These are phyloP conservation scores for Dryobates pubescens DNA, from an alignment of 2,797 vertebrate species.

Conservation along the genomic window DNA sequence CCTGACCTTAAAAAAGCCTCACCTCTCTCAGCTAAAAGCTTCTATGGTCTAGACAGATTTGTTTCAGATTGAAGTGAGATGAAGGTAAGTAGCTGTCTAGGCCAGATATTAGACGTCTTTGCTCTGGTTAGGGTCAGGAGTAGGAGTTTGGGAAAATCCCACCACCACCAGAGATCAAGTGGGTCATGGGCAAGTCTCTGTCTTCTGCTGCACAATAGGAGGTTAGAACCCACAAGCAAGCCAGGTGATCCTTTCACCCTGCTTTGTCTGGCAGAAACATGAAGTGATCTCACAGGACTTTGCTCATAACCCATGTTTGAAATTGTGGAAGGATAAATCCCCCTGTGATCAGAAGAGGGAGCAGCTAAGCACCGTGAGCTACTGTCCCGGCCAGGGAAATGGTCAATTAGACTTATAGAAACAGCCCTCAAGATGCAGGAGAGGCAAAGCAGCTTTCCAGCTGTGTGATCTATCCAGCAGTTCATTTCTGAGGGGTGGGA, in stretches of 20 bases:
- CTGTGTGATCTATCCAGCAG: not conserved
- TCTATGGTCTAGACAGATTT: not conserved
- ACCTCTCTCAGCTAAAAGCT: not conserved
- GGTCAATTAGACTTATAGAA: not conserved
- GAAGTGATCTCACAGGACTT: not conserved
- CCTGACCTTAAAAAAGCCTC: not conserved
- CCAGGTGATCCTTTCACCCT: too few species aligned
- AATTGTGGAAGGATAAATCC: not conserved
- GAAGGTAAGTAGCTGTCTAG: not conserved
- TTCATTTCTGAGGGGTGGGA: not conserved
- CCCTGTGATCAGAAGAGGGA: not conserved
- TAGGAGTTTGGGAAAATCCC: not conserved
- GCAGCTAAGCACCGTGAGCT: not conserved
- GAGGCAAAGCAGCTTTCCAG: not conserved
- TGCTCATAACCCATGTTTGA: not conserved
- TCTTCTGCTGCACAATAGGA: not conserved
- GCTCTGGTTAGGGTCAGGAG: accelerated
- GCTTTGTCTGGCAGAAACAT: accelerated
- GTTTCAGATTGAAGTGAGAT: not conserved
- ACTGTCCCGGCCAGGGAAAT: not conserved
- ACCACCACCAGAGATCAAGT: not conserved
- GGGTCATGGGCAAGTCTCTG: not conserved
- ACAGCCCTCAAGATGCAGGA: not conserved
- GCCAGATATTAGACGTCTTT: not conserved
- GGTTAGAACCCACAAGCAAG: not conserved